Conservation (phyloP, 92 coral and sea anemone species). For the Epizoanthus stellaris region DNA sequence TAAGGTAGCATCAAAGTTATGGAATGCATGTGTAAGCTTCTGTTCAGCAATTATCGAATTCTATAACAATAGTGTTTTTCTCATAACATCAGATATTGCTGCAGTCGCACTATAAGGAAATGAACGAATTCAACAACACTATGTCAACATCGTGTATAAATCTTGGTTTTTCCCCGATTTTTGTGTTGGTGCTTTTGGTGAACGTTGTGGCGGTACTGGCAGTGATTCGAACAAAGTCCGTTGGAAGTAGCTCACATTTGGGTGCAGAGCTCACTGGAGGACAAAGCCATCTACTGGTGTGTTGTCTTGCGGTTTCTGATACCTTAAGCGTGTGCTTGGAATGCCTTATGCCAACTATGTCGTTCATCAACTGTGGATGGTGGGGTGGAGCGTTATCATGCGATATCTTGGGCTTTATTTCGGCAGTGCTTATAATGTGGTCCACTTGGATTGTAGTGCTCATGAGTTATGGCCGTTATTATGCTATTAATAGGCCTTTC, state of each 20-base stretch:
- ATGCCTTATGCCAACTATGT: slow-evolving; percentile 43
- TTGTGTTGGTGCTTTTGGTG: slow-evolving; percentile 19
- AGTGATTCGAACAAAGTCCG: slow-evolving; percentile 25
- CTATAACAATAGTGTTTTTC: too few species aligned
- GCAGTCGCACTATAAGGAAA: too few species aligned
- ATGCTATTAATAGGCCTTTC: slow-evolving; percentile 15
- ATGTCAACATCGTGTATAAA: slow-evolving; percentile 12
- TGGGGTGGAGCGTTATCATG: slow-evolving; percentile 41
- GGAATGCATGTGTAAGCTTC: too few species aligned
- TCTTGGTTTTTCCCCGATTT: slow-evolving; percentile 48
- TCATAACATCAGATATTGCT: too few species aligned
- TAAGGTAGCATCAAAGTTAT: too few species aligned
- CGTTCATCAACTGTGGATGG: slow-evolving; percentile 56
- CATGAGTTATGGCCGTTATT: slow-evolving; percentile 24
- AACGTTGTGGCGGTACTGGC: slow-evolving; percentile 30
- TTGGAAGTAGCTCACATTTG: neutral
- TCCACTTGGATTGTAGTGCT: slow-evolving; percentile 53
- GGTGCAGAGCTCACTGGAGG: neutral
- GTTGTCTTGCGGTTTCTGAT: slow-evolving; percentile 36
- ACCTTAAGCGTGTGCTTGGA: slow-evolving; percentile 31
- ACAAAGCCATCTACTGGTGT: slow-evolving; percentile 38
- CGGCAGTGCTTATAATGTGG: slow-evolving; percentile 45
- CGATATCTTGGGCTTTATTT: slow-evolving; percentile 12
- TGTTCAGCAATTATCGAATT: too few species aligned
- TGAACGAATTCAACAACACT: too few species aligned